These are phyloP conservation scores for Sinotaia quadrata DNA, from an alignment of 2,888 invertebrate genomes.

Conservation along the genomic window DNA sequence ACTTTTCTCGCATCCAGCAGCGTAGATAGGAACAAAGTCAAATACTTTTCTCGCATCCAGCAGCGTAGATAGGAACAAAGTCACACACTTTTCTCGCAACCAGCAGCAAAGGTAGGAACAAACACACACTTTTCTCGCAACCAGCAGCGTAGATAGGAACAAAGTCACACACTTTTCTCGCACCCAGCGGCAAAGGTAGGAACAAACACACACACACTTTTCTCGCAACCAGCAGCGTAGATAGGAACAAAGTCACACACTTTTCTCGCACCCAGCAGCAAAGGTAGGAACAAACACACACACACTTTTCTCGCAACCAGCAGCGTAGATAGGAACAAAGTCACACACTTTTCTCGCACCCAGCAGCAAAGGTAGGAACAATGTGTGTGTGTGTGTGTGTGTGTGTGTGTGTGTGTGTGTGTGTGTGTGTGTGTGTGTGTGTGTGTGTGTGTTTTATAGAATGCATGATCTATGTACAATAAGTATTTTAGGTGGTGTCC, in stretches of 20 bases:
- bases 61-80: too few species aligned
- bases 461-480: too few species aligned
- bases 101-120: background rate
- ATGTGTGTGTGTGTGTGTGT: background rate
- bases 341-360: background rate
- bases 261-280: too few species aligned
- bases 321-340: background rate
- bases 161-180: background rate
- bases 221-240: too few species aligned
- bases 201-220: too few species aligned
- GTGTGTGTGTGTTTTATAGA: background rate
- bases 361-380: background rate
- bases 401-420: conserved; percentile 1
- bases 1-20: too few species aligned
- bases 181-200: background rate
- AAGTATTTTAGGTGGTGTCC: too few species aligned
- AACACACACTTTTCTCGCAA: background rate
- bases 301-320: background rate
- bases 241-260: too few species aligned
- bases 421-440: background rate
- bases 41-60: too few species aligned
- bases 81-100: background rate
- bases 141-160: background rate
- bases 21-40: too few species aligned
- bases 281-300: background rate